Evolutionary conservation across 2,797 vertebrate genomes (phyloP).

Genomic region (Artibeus jamaicensis): DNA sequence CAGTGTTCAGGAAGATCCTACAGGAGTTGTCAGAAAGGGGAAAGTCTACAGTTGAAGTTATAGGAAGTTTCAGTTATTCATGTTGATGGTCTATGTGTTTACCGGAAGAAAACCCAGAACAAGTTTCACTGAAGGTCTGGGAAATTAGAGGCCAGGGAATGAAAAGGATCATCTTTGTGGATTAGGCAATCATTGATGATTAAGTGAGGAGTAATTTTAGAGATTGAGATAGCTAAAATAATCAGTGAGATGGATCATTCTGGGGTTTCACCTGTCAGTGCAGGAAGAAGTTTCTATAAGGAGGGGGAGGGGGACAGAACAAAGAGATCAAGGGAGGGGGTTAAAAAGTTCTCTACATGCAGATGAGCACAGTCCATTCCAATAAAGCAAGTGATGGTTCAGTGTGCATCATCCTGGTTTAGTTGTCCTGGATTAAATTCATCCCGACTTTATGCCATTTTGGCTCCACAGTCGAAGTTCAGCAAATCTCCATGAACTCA

Average conservation of each 20-base stretch:
- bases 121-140: not conserved
- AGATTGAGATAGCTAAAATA: not conserved
- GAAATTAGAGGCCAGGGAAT: not conserved
- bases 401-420: too few species aligned
- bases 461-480: too few species aligned
- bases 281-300: too few species aligned
- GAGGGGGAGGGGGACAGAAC: too few species aligned
- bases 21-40: not conserved
- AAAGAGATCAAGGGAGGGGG: too few species aligned
- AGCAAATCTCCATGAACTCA: too few species aligned
- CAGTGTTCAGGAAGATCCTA: not conserved
- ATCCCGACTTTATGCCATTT: too few species aligned
- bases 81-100: not conserved
- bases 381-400: too few species aligned
- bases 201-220: not conserved
- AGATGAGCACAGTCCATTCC: too few species aligned
- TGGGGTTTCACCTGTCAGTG: too few species aligned
- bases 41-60: not conserved
- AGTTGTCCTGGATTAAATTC: too few species aligned
- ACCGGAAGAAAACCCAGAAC: not conserved
- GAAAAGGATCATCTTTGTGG: not conserved
- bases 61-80: not conserved
- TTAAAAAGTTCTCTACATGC: too few species aligned
- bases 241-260: not conserved
- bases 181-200: not conserved